Evolutionary conservation across 1,140 invertebrate genomes (phyloP).

Genomic region (Plutomurus gul): DNA sequence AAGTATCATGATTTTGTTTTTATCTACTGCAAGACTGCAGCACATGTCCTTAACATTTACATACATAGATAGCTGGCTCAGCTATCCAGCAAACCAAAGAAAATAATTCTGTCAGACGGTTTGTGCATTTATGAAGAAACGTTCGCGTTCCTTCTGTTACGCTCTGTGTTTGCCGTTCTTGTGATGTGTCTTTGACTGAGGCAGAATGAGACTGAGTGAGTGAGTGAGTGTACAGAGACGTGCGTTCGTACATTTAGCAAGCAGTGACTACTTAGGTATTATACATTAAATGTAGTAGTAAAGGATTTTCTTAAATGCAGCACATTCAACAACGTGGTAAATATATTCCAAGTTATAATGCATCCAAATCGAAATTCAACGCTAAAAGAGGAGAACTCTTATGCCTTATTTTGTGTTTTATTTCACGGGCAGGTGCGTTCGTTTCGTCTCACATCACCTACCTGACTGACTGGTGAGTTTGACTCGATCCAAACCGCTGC

Average conservation of each 20-base stretch:
- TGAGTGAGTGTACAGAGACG: neutral
- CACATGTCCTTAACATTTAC: too few relatives aligned
- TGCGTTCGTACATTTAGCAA: neutral
- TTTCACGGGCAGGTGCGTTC: conserved; percentile 42
- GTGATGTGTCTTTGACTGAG: neutral
- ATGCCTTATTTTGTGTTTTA: conserved; percentile 37
- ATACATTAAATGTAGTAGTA: neutral
- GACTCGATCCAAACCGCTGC: neutral
- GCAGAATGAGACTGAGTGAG: conserved; percentile 23
- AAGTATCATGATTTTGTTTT: too few relatives aligned
- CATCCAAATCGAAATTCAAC: neutral
- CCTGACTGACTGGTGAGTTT: conserved; percentile 20
- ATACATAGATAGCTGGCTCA: too few relatives aligned
- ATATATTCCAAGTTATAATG: neutral
- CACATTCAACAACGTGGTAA: neutral
- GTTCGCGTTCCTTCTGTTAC: too few relatives aligned
- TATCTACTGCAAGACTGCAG: too few relatives aligned
- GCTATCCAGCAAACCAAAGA: too few relatives aligned
- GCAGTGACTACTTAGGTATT: neutral
- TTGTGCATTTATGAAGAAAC: too few relatives aligned
- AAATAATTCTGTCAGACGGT: too few relatives aligned
- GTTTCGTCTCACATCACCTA: conserved; percentile 40
- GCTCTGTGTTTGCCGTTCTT: too few relatives aligned
- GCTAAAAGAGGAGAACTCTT: neutral
- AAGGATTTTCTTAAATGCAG: neutral